A percentile compares a stretch with the other conserved stretches of the same genome.
These are phyloP conservation scores for Oscheius sp. DNA, from an alignment of 2,888 invertebrate genomes.

Conservation along the genomic window DNA sequence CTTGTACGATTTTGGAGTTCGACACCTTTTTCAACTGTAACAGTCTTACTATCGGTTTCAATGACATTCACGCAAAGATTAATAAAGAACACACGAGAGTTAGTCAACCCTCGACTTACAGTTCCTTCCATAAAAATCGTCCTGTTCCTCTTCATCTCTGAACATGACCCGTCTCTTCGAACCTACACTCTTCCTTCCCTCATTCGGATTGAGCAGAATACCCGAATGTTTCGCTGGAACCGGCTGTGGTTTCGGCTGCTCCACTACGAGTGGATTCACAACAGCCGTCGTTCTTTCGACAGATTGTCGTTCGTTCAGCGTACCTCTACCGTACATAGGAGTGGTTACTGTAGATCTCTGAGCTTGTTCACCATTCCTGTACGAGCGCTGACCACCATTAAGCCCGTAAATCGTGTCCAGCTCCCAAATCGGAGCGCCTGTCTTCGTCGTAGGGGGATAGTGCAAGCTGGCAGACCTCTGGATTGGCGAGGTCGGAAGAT, in stretches of 20 bases:
- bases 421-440: slow-evolving; percentile 15
- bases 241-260: not conserved
- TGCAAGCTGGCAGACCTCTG: not conserved
- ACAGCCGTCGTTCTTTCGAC: slow-evolving; percentile 12
- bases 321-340: slow-evolving; percentile 28
- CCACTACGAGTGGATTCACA: slow-evolving; percentile 9
- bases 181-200: slow-evolving; percentile 8
- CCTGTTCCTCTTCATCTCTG: not conserved
- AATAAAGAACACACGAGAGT: not conserved
- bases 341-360: slow-evolving; percentile 29
- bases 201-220: slow-evolving; percentile 31
- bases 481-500: slow-evolving; percentile 17
- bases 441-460: not conserved
- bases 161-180: slow-evolving; percentile 31
- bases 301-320: slow-evolving; percentile 20
- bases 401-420: slow-evolving; percentile 24
- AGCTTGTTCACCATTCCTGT: not conserved
- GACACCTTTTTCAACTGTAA: too few species aligned
- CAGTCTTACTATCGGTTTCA: too few species aligned
- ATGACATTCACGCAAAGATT: too few species aligned
- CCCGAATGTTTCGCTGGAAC: slow-evolving; percentile 17
- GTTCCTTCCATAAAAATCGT: not conserved
- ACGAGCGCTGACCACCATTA: not conserved
- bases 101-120: not conserved
- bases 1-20: too few species aligned